A percentile compares a stretch with the other conserved stretches of the same genome.
phyloP scores from a whole-genome alignment of 2,113 vertebrate species.

The Epinephelus cyanopodus region DNA sequence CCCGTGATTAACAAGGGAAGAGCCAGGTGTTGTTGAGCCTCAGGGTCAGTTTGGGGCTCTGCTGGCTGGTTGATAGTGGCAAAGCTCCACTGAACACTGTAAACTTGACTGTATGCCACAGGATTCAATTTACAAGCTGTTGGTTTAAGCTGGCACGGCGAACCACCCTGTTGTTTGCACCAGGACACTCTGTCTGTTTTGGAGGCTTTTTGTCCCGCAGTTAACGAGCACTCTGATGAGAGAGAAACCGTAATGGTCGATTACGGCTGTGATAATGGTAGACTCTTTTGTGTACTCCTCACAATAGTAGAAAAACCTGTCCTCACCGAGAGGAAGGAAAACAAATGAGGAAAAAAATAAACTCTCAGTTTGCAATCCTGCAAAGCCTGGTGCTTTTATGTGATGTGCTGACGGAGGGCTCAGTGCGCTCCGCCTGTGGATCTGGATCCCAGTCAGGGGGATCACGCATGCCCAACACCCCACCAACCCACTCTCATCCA shows the following conservation, averaged over 20 bases:
- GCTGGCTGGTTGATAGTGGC: conserved; percentile 69
- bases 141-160: conserved; percentile 73
- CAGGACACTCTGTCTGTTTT: conserved; percentile 66
- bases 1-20: conserved; percentile 66
- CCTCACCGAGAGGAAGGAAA: conserved; percentile 58
- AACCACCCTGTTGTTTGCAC: conserved; percentile 70
- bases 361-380: conserved; percentile 65
- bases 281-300: conserved; percentile 64
- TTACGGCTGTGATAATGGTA: conserved; percentile 77
- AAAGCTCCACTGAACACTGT: conserved; percentile 74
- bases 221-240: conserved; percentile 75
- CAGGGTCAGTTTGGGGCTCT: conserved; percentile 72
- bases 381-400: conserved; percentile 70
- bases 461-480: conserved; percentile 58
- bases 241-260: conserved; percentile 72
- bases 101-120: conserved; percentile 78
- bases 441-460: conserved; percentile 66
- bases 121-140: conserved; percentile 82
- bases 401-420: conserved; percentile 72
- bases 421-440: conserved; percentile 56
- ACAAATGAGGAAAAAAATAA: conserved; percentile 67
- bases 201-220: conserved; percentile 72
- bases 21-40: conserved; percentile 72
- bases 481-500: conserved; percentile 40
- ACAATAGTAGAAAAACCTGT: conserved; percentile 65